phyloP scores from a whole-genome alignment of 2,113 vertebrate species.

The Microtus oregoni region DNA sequence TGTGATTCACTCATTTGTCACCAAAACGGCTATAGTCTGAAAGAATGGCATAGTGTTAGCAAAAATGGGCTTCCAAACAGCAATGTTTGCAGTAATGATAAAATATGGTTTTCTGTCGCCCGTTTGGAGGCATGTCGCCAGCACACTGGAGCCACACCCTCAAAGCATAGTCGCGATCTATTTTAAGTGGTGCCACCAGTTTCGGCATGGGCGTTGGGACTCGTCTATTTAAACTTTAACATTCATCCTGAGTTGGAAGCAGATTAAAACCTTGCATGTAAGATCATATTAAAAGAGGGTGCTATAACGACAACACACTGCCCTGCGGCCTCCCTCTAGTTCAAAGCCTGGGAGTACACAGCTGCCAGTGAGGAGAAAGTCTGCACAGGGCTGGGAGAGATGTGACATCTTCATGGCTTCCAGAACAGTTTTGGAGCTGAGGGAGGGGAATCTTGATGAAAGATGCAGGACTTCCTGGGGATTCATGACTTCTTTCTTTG shows the following conservation, averaged over 20 bases:
- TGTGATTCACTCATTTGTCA: slow-evolving; percentile 56
- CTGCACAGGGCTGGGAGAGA: background rate
- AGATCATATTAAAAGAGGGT: slow-evolving; percentile 35
- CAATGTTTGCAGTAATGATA: slow-evolving; percentile 64
- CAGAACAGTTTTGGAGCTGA: background rate
- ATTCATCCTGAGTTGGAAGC: slow-evolving; percentile 53
- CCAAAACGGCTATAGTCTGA: slow-evolving; percentile 45
- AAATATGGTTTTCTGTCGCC: slow-evolving; percentile 61
- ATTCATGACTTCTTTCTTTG: background rate
- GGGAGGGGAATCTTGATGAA: background rate
- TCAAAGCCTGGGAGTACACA: background rate
- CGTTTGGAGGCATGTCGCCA: background rate
- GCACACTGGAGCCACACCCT: background rate
- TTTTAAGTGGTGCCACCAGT: background rate
- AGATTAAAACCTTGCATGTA: slow-evolving; percentile 65
- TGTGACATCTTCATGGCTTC: background rate
- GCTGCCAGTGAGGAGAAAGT: background rate
- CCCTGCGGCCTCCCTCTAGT: background rate
- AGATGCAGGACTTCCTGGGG: background rate
- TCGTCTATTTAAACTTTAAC: slow-evolving; percentile 38
- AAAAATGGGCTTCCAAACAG: slow-evolving; percentile 56
- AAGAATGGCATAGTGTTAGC: slow-evolving; percentile 23
- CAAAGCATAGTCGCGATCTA: background rate
- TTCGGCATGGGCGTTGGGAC: background rate
- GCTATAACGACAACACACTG: slow-evolving; percentile 3